phyloP scores from a whole-genome alignment of 1,140 invertebrate species.

The Cecropterus lyciades region DNA sequence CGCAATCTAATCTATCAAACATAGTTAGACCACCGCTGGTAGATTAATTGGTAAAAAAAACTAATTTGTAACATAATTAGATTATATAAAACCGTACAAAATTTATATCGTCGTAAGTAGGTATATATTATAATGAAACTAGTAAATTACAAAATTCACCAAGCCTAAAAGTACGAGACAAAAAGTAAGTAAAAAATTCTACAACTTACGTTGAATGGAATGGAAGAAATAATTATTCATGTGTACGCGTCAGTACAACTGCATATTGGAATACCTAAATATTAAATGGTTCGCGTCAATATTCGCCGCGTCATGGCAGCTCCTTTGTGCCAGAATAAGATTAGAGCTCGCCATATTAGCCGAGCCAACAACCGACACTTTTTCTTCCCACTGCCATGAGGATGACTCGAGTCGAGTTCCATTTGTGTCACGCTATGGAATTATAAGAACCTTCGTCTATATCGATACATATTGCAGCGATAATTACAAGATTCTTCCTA shows the following conservation, averaged over 20 bases:
- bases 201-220: too few species aligned
- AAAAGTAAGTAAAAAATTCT: too few species aligned
- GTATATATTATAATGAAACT: too few species aligned
- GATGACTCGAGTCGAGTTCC: conserved; percentile 46
- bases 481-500: too few species aligned
- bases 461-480: not conserved
- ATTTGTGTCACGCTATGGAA: conserved; percentile 43
- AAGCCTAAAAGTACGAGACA: too few species aligned
- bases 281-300: conserved; percentile 77
- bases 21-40: not conserved
- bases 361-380: conserved; percentile 57
- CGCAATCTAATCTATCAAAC: not conserved
- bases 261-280: conserved; percentile 77
- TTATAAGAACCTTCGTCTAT: conserved; percentile 16
- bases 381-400: conserved; percentile 52
- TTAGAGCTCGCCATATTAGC: conserved; percentile 76
- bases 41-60: not conserved
- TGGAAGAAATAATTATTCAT: conserved; percentile 1
- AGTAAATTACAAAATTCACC: too few species aligned
- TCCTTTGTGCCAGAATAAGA: conserved; percentile 75
- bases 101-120: too few species aligned
- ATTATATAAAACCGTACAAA: not conserved
- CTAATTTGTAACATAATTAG: not conserved
- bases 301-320: conserved; percentile 77
- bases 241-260: conserved; percentile 58